Evolutionary conservation across 2,113 vertebrate species (phyloP).

Genomic region (Leptobrachium leishanense): DNA sequence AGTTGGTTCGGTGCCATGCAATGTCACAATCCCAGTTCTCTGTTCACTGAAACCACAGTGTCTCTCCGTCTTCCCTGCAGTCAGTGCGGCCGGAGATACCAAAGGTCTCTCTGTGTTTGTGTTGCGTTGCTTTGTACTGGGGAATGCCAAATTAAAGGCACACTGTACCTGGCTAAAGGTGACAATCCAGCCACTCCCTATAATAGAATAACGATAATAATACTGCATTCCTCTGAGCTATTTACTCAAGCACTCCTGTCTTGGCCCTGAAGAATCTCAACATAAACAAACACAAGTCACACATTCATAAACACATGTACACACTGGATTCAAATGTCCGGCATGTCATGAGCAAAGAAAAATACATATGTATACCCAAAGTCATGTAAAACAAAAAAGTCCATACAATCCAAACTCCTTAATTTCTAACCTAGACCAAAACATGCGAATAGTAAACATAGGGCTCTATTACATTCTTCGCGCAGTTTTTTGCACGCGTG

Average conservation of each 20-base stretch:
- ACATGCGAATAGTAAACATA: too few species aligned
- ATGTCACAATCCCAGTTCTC: background rate
- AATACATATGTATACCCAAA: background rate
- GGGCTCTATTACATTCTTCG: too few species aligned
- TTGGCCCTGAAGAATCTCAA: slow-evolving; percentile 17
- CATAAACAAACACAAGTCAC: slow-evolving; percentile 19
- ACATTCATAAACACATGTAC: slow-evolving; percentile 26
- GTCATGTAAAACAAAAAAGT: too few species aligned
- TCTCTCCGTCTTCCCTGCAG: background rate
- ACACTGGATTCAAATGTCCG: background rate
- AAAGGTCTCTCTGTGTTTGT: slow-evolving; percentile 44
- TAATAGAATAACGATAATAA: slow-evolving; percentile 26
- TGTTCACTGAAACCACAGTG: background rate
- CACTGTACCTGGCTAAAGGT: slow-evolving; percentile 27
- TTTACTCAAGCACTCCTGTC: slow-evolving; percentile 32
- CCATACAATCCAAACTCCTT: too few species aligned
- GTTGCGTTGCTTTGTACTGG: slow-evolving; percentile 4
- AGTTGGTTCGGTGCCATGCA: background rate
- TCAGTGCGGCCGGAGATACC: slow-evolving; percentile 17
- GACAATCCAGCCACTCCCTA: slow-evolving; percentile 37
- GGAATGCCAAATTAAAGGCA: slow-evolving; percentile 37
- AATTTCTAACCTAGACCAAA: too few species aligned
- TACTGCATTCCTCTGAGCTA: slow-evolving; percentile 36
- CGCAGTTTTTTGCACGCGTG: too few species aligned
- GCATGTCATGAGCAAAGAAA: background rate